Conservation (phyloP, 2,797 vertebrate genomes). For the Alectoris magna region DNA sequence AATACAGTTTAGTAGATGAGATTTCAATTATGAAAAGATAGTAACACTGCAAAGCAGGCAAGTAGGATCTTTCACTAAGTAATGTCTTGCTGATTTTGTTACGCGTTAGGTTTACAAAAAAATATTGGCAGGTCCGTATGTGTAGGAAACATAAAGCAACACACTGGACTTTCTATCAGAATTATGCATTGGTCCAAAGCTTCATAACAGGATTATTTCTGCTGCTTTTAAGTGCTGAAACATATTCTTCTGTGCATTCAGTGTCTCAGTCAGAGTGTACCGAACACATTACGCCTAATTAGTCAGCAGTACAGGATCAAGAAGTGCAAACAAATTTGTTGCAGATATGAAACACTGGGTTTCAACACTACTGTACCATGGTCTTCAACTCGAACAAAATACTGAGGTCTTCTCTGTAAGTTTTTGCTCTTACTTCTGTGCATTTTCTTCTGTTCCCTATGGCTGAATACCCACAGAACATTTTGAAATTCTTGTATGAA, state of each 20-base stretch:
- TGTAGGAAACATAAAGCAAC: not conserved
- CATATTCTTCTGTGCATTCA: not conserved
- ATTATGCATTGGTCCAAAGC: not conserved
- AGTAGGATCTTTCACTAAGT: not conserved
- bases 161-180: not conserved
- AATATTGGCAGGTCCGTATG: not conserved
- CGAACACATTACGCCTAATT: slow-evolving; percentile 12
- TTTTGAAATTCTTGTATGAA: not conserved
- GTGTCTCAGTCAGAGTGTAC: not conserved
- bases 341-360: not conserved
- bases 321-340: not conserved
- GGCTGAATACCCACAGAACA: not conserved
- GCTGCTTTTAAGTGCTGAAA: not conserved
- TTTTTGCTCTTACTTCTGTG: not conserved
- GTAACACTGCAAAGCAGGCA: not conserved
- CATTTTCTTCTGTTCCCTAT: not conserved
- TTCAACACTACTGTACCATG: not conserved
- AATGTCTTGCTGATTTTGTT: slow-evolving; percentile 13
- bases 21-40: slow-evolving; percentile 41
- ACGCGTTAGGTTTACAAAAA: not conserved
- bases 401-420: not conserved
- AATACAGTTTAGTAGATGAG: slow-evolving; percentile 2
- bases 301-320: not conserved
- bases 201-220: slow-evolving; percentile 23
- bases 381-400: not conserved